Percentiles rank a stretch among this genome's conserved stretches.
These are phyloP conservation scores for Loxodonta africana DNA, from an alignment of 2,113 vertebrate species.

Conservation along the genomic window DNA sequence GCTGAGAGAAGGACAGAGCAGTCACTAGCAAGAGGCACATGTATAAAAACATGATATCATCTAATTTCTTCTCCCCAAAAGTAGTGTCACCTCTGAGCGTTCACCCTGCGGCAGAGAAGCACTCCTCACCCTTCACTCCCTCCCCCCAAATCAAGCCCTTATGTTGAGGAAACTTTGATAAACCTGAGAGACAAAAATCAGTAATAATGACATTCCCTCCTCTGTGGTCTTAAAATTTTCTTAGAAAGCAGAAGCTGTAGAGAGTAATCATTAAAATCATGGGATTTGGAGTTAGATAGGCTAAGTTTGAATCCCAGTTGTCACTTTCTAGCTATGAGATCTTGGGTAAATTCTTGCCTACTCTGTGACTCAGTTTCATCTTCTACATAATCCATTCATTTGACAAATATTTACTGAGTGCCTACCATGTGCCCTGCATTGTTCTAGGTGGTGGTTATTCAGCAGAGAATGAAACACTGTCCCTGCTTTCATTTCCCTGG, in stretches of 20 bases:
- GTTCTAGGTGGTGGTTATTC: accelerated
- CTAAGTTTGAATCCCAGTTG: background rate
- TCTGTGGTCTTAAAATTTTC: background rate
- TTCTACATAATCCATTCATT: background rate
- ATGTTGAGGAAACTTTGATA: background rate
- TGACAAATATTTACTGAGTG: background rate
- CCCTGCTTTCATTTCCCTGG: background rate
- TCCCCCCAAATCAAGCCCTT: background rate
- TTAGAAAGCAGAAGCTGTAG: background rate
- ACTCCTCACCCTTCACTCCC: background rate
- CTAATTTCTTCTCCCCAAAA: background rate
- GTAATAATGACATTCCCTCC: background rate
- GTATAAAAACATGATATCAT: background rate
- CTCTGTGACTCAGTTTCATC: background rate
- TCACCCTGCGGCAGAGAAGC: background rate
- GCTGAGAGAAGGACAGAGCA: background rate
- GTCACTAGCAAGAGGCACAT: background rate
- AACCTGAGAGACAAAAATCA: background rate
- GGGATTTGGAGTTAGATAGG: background rate
- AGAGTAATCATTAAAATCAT: background rate
- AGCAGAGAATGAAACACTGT: background rate
- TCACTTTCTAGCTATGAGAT: background rate
- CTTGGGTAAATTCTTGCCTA: background rate
- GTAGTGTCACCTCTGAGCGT: accelerated
- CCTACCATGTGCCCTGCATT: accelerated